phyloP scores from a whole-genome alignment of 2,797 vertebrate genomes.

The Intellagama lesueurii region DNA sequence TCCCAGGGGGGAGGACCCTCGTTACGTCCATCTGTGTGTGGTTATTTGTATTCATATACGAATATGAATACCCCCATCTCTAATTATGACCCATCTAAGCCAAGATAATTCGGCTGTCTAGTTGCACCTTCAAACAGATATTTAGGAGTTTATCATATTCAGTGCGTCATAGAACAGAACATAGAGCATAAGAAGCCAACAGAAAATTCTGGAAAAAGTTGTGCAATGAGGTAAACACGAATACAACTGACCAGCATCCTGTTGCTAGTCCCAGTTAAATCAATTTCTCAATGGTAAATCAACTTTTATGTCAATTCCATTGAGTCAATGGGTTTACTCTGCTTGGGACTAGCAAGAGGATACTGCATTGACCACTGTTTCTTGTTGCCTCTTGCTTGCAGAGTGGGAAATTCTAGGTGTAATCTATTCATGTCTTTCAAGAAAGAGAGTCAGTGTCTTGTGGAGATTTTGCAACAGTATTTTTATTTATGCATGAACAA shows the following conservation, averaged over 20 bases:
- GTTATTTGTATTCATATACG: no score
- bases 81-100: no score
- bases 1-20: no score
- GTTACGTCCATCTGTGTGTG: no score
- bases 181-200: background rate
- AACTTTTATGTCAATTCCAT: no score
- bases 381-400: background rate
- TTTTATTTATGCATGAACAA: background rate
- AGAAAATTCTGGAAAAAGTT: slow-evolving; percentile 20
- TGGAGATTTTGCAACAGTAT: background rate
- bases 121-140: background rate
- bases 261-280: no score
- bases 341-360: no score
- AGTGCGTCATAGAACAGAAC: background rate
- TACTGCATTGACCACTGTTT: background rate
- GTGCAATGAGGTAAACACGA: slow-evolving; percentile 1
- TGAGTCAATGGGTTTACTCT: no score
- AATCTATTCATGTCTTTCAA: background rate
- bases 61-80: no score
- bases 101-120: no score
- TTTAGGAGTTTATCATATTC: background rate
- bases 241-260: background rate
- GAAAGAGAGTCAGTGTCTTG: background rate
- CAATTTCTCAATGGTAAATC: no score
- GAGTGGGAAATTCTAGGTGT: background rate